A percentile compares a stretch with the other conserved stretches of the same genome.
These are phyloP conservation scores for Operophtera brumata DNA, from an alignment of 2,888 invertebrate genomes.

Conservation along the genomic window DNA sequence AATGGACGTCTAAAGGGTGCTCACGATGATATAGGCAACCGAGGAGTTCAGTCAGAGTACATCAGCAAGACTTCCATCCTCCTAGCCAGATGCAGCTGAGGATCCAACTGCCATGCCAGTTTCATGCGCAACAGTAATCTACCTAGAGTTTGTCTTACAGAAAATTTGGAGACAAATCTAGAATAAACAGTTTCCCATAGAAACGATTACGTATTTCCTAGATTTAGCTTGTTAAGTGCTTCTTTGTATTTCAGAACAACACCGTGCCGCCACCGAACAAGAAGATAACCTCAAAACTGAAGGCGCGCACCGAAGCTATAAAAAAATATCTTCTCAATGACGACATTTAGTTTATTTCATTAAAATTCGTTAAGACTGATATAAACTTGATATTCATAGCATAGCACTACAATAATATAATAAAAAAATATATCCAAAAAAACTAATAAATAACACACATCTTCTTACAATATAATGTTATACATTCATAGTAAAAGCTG, in stretches of 20 bases:
- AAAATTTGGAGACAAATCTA: too few relatives aligned
- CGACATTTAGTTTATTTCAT: conserved; percentile 61
- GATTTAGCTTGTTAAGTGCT: too few relatives aligned
- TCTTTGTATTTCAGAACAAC: conserved; percentile 54
- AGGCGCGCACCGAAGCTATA: conserved; percentile 50
- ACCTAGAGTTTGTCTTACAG: too few relatives aligned
- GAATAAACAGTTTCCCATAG: too few relatives aligned
- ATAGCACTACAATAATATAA: conserved; percentile 35
- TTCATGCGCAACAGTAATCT: too few relatives aligned
- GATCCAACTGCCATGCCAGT: too few relatives aligned
- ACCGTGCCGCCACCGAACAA: conserved; percentile 55
- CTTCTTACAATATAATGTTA: conserved; percentile 27
- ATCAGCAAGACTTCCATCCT: too few relatives aligned
- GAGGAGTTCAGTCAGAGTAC: too few relatives aligned
- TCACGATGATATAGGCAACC: too few relatives aligned
- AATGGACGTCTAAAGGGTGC: too few relatives aligned
- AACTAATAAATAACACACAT: conserved; percentile 46
- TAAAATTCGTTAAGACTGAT: conserved; percentile 48
- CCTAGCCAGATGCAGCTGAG: too few relatives aligned
- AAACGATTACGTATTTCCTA: too few relatives aligned
- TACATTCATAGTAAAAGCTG: conserved; percentile 29
- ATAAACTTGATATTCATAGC: conserved; percentile 44
- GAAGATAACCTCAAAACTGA: conserved; percentile 58
- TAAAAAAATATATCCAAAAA: conserved; percentile 55
- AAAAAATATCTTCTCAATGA: conserved; percentile 60